phyloP scores from a whole-genome alignment of 2,113 vertebrate species.

The Meriones unguiculatus region DNA sequence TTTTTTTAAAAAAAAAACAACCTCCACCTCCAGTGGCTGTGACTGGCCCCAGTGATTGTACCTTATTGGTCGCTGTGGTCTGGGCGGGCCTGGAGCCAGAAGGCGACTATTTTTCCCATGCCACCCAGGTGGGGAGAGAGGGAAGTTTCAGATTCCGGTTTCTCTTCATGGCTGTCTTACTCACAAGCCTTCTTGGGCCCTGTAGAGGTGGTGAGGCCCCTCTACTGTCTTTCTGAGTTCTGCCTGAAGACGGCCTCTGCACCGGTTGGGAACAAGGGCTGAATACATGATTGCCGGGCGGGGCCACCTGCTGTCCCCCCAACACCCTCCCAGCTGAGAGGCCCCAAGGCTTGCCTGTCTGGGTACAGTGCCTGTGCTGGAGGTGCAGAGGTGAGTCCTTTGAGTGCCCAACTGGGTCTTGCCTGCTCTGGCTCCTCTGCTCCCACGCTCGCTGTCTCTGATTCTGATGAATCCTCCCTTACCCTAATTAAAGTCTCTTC shows the following conservation, averaged over 20 bases:
- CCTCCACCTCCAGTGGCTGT: conserved; percentile 84
- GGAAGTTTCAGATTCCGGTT: conserved; percentile 22
- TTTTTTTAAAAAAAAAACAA: conserved; percentile 65
- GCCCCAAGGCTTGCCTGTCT: background rate
- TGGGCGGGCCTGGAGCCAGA: conserved; percentile 82
- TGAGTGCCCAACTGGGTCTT: background rate
- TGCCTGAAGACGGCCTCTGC: conserved; percentile 28
- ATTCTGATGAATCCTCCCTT: conserved; percentile 61
- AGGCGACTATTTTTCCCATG: conserved; percentile 60
- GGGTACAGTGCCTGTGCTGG: conserved; percentile 58
- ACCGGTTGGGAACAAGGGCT: conserved; percentile 49
- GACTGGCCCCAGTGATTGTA: conserved; percentile 78
- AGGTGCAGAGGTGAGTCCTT: conserved; percentile 63
- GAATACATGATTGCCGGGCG: conserved; percentile 9
- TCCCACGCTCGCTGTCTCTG: conserved; percentile 74
- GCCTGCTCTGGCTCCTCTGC: conserved; percentile 69
- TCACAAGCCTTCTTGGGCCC: conserved; percentile 37
- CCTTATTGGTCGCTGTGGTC: conserved; percentile 78
- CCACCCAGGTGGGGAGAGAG: conserved; percentile 18
- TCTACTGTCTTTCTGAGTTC: conserved; percentile 54
- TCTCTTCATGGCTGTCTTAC: conserved; percentile 25
- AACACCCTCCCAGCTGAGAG: background rate
- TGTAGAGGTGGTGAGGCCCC: conserved; percentile 5
- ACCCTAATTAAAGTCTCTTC: conserved; percentile 82
- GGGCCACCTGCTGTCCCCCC: background rate